Base-by-base conservation (phyloP, 2,888 invertebrate genomes). In the Chloroclystis v-ata region DNA sequence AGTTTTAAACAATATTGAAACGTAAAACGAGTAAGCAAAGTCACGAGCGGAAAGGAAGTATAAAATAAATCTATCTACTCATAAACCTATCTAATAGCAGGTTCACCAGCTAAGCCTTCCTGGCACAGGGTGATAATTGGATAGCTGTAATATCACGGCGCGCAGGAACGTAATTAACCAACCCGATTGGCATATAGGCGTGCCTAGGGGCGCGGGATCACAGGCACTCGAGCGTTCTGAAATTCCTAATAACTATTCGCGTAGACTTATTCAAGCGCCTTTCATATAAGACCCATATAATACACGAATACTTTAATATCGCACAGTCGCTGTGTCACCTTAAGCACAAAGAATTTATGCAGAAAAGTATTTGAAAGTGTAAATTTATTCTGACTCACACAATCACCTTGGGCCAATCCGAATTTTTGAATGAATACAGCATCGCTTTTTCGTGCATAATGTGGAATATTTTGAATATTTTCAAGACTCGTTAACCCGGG, bases 361-460 rank as follows among this genome's bases (percentile, higher is more conserved):
- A 20, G 20, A 20, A 20, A 44, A 38, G 35, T 50, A 44, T 49
- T 20, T 44, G 35, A 59, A 63, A 54, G 60, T 61, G 53, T 44
- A 57, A 65, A 69, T 61, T 62, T 57, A 52, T 63, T 50, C 52
- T 63, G 65, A 81, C 81, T 81, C 67, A 79, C 82, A 65, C 59
- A 73, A 72, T 72, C 77, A 80, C 79, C 58, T 53, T 63, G 60
- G 63, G 60, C 63, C 63, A 66, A 65, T 70, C 69, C 70, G 72
- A 75, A 73, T 77, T 56, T 55, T 52, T 75, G 75, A 74, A 65
- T 54, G 54, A 61, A 75, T 74, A 75, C 65, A 54, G 63, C 67
- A 67, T 59, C 58, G 58, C 56, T 60, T 61, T 57, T 58, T 57
- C 59, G 60, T 65, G 73, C 72, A 73, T 79, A 75, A 78, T 76